A percentile compares a stretch with the other conserved stretches of the same genome.
These are phyloP conservation scores for Zoanthus sociatus DNA, from an alignment of 92 coral and sea anemone genomes.

Conservation along the genomic window DNA sequence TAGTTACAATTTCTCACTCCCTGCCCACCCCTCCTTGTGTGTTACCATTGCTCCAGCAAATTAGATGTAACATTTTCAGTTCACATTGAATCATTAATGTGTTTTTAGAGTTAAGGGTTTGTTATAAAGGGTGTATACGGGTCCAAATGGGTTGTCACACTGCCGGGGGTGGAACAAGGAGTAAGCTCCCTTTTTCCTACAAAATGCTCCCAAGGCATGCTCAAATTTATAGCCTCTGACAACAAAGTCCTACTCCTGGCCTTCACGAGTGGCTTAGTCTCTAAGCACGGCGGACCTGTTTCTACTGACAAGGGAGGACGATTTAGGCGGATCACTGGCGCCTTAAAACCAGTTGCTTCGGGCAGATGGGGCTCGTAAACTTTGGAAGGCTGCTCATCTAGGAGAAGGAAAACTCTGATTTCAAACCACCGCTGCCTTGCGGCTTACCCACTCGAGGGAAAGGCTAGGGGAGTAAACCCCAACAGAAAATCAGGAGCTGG, in stretches of 20 bases:
- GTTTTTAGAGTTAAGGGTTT: too few species aligned
- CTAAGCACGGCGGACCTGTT: background rate
- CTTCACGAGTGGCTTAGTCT: background rate
- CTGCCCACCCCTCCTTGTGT: too few species aligned
- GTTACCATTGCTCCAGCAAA: too few species aligned
- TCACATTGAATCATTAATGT: too few species aligned
- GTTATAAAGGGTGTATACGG: too few species aligned
- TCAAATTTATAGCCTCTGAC: background rate
- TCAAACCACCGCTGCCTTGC: background rate
- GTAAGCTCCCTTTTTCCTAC: background rate
- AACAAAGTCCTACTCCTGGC: background rate
- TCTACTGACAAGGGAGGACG: background rate
- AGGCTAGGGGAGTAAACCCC: constrained; percentile 20
- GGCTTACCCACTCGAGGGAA: constrained; percentile 20
- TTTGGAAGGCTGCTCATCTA: too few species aligned
- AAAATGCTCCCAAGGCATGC: background rate
- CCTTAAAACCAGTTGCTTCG: too few species aligned
- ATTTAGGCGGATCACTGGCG: background rate
- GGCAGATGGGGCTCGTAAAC: too few species aligned
- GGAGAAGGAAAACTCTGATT: too few species aligned
- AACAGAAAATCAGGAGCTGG: constrained; percentile 15
- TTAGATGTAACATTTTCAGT: too few species aligned
- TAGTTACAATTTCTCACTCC: too few species aligned
- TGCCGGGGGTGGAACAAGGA: background rate
- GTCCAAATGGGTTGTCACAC: background rate